These are phyloP conservation scores for Epinephelus lanceolatus DNA, from an alignment of 2,113 vertebrate genomes.

Conservation along the genomic window DNA sequence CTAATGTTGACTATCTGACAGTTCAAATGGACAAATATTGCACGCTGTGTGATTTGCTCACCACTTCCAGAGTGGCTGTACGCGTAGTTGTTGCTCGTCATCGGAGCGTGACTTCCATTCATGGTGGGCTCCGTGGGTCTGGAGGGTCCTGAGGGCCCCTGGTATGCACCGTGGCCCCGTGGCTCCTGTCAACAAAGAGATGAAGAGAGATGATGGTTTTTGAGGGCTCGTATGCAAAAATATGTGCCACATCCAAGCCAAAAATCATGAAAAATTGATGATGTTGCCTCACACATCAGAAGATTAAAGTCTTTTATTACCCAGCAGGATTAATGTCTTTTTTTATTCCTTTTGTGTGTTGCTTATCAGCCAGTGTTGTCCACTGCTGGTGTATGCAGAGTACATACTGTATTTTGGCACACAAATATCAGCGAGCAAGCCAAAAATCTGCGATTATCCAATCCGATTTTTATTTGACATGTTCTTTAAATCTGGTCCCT, in stretches of 20 bases:
- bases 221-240: slow-evolving; percentile 2
- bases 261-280: slow-evolving; percentile 57
- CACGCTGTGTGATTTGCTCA: slow-evolving; percentile 40
- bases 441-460: neutral
- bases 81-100: neutral
- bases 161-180: slow-evolving; percentile 30
- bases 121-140: slow-evolving; percentile 14
- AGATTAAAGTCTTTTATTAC: slow-evolving; percentile 48
- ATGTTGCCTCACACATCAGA: slow-evolving; percentile 24
- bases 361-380: neutral
- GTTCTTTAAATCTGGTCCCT: no score
- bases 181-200: slow-evolving; percentile 54
- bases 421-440: neutral
- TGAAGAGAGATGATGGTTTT: neutral
- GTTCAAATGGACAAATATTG: slow-evolving; percentile 61
- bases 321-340: slow-evolving; percentile 8
- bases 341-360: slow-evolving; percentile 19
- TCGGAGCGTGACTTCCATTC: slow-evolving; percentile 13
- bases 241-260: neutral
- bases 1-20: slow-evolving; percentile 61
- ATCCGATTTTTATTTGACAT: neutral
- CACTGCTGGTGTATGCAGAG: neutral
- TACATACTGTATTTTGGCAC: neutral
- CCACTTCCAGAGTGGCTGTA: slow-evolving; percentile 41
- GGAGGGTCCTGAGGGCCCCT: slow-evolving; percentile 33